Base-by-base conservation (phyloP, 2,797 vertebrate genomes). In the Cirrhinus molitorella region DNA sequence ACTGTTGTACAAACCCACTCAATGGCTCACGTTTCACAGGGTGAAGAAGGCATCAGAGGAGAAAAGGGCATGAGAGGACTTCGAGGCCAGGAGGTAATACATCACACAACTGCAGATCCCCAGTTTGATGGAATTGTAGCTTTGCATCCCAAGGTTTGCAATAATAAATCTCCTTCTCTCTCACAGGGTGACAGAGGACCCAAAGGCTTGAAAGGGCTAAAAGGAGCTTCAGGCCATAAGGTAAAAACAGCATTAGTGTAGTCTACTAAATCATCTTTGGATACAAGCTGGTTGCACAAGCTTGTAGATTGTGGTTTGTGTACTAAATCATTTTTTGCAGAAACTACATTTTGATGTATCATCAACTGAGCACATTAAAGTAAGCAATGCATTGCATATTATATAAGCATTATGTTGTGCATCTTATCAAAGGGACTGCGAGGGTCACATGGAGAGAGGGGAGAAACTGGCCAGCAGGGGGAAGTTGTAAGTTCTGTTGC, bases 191-290 rank as follows among this genome's bases (percentile, higher is more conserved):
- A 93, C 71, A 91, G 94, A 90, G 95, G 96, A 83, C 88, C 91
- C 11, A 93, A 94, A 87, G 95, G 95, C 8, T 89, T 95, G 63
- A 95, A 94, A 88, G 95, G 96, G 88, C 90, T 96, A 86, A 85
- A 84, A 85, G 96, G 95, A 47, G 94, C 95, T 49, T 85, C 63
- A 1, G 95, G 95, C 49, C 94, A 94, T 87, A 96, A 95, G 94
- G 95, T 96, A 91, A 91, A 88, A 40, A 63, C 57, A 37, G 8
- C 11, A 68, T 55, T 43, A 55, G 3, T 19, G 11, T 13, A 79
- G n/a, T 28, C n/a, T 21, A 70, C 51, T 40, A 23, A 11, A 57
- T 57, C 8, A 57, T 21, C 34, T 75, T 40, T 25, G 34, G 7
- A 73, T 2, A 31, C 11, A 28, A 47, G 23, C 16, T 31, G 19